Evolutionary conservation across 2,797 vertebrate genomes (phyloP), one percentile per base, ranked within the genome.

Genomic region (Lophius americanus): DNA sequence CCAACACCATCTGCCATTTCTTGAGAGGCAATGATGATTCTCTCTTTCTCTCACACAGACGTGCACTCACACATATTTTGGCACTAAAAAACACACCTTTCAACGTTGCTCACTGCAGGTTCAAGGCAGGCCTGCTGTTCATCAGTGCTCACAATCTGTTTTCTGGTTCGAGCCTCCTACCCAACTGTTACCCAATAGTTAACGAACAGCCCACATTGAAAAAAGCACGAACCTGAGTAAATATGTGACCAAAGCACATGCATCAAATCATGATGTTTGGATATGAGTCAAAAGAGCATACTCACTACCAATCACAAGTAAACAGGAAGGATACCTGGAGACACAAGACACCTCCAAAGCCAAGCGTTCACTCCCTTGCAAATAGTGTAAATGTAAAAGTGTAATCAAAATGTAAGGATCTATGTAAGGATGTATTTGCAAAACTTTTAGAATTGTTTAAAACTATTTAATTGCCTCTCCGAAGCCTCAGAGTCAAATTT

Each of bases 101-200:
- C 60, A 5, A 75, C 3, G 47, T 51, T 36, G 47, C 71, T 82
- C 76, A 67, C 75, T 64, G 66, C 82, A 82, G 83, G 78, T 88
- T 87, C 78, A 79, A 79, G 73, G 80, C 49, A 56, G 60, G 49
- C 82, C 80, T 84, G 83, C 85, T 88, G 83, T 84, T 88, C 66
- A 76, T 82, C 64, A 56, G 70, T 67, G 73, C 76, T 83, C 60
- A 70, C 84, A 83, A 79, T 88, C 84, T 89, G 86, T 86, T 83
- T 66, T 53, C 74, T 74, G 57, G 66, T 78, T 68, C 39, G 68
- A 62, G 70, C 63, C 58, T 83, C 68, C 75, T 51, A 78, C 54
- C 73, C 70, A 67, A 79, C 80, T 82, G 64, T 68, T 67, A 75
- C 43, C 54, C 51, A 67, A 63, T 60, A 54, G 68, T 82, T 63